A percentile compares a stretch with the other conserved stretches of the same genome.
Evolutionary conservation across 23 tunicate genomes (phyloP).

Genomic region (Oikopleura dioica): DNA sequence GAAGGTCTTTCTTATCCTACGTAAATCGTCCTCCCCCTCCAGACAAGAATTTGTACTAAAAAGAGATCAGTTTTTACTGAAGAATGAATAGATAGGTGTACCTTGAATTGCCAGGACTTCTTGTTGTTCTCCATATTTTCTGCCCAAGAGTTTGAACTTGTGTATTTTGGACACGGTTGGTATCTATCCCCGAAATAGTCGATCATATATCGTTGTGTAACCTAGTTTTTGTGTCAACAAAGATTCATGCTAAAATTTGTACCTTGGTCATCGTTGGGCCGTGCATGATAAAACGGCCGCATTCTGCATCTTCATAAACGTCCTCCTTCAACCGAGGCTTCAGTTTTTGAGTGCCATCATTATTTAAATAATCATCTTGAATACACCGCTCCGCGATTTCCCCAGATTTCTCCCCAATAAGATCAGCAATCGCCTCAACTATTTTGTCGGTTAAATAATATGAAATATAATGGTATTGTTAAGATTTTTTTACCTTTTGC

Average conservation of each 20-base stretch:
- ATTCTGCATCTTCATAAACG: not conserved
- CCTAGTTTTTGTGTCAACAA: too few species aligned
- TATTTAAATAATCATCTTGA: not conserved
- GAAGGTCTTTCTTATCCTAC: too few species aligned
- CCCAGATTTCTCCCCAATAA: not conserved
- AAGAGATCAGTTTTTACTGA: too few species aligned
- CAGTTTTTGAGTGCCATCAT: not conserved
- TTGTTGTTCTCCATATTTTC: too few species aligned
- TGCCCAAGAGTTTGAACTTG: too few species aligned
- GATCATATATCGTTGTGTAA: slow-evolving; percentile 11
- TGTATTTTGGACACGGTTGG: not conserved
- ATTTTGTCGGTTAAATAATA: not conserved
- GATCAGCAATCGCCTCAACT: not conserved
- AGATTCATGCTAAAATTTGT: too few species aligned
- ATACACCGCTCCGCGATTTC: not conserved
- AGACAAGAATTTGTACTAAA: too few species aligned
- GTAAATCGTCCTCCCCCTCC: too few species aligned
- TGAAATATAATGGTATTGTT: too few species aligned
- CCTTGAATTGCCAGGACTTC: too few species aligned
- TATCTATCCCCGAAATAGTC: not conserved
- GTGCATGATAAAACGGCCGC: not conserved
- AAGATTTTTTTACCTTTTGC: too few species aligned
- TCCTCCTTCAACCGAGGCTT: not conserved
- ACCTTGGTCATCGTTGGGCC: slow-evolving; percentile 6
- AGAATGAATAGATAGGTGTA: too few species aligned